Evolutionary conservation across 2,888 invertebrate species (phyloP).

Genomic region (Eupithecia abbreviata): DNA sequence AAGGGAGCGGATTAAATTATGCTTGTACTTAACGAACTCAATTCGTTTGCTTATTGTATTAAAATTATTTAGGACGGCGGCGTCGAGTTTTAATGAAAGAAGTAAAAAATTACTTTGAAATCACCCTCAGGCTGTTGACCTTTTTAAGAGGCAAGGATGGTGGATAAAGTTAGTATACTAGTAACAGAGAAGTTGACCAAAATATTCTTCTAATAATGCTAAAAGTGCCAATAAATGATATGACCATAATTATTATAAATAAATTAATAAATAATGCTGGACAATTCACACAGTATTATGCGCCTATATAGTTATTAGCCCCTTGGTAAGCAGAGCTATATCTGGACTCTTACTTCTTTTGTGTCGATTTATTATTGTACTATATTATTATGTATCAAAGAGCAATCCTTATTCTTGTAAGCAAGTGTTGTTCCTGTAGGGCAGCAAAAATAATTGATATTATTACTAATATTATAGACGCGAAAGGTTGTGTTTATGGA

Average conservation of each 20-base stretch:
- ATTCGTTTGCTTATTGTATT: conserved; percentile 33
- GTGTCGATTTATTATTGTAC: too few relatives aligned
- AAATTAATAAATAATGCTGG: too few relatives aligned
- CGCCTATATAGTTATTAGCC: too few relatives aligned
- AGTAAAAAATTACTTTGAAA: conserved; percentile 15
- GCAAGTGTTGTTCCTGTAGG: neutral
- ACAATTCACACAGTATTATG: too few relatives aligned
- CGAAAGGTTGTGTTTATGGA: too few relatives aligned
- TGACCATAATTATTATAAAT: too few relatives aligned
- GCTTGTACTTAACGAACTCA: conserved; percentile 22
- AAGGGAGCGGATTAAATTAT: conserved; percentile 32
- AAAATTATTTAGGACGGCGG: conserved; percentile 16
- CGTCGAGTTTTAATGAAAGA: conserved; percentile 24
- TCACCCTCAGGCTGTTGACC: neutral
- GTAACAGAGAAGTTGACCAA: neutral
- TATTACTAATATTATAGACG: too few relatives aligned
- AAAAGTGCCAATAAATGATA: neutral
- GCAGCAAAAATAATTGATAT: too few relatives aligned
- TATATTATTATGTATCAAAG: too few relatives aligned
- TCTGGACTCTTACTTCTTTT: too few relatives aligned
- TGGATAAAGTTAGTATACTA: neutral
- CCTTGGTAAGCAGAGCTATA: too few relatives aligned
- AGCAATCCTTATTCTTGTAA: neutral
- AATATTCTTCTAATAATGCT: neutral
- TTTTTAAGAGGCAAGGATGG: neutral